These are phyloP conservation scores for Allophyes oxyacanthae DNA, from an alignment of 2,888 invertebrate species.

Conservation along the genomic window DNA sequence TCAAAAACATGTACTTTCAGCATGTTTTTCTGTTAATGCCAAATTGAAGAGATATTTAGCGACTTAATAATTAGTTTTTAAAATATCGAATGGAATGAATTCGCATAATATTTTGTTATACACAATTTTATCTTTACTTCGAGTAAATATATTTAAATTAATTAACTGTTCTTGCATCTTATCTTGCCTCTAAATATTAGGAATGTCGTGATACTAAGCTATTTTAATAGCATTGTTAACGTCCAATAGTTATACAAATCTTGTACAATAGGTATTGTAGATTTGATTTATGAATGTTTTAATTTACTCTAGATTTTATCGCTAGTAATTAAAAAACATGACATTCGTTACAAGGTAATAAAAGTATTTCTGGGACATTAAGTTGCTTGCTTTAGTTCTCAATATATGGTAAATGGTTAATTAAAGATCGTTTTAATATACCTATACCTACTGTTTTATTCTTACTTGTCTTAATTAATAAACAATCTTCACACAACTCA, in stretches of 20 bases:
- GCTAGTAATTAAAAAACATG: conserved; percentile 64
- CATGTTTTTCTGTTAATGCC: conserved; percentile 64
- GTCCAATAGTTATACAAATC: conserved; percentile 71
- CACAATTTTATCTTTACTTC: conserved; percentile 32
- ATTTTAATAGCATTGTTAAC: conserved; percentile 56
- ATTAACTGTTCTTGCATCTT: conserved; percentile 63
- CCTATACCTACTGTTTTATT: no score
- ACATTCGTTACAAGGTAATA: conserved; percentile 66
- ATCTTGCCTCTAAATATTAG: conserved; percentile 58
- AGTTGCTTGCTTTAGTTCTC: conserved; percentile 77
- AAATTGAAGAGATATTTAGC: conserved; percentile 62
- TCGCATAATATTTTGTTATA: conserved; percentile 44
- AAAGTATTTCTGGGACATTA: conserved; percentile 71
- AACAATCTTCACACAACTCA: no score
- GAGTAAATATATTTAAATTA: conserved; percentile 48
- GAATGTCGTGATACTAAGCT: conserved; percentile 58
- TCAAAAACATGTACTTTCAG: conserved; percentile 55
- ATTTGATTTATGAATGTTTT: conserved; percentile 59
- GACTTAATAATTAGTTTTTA: conserved; percentile 14
- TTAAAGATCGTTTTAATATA: conserved; percentile 22
- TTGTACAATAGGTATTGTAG: conserved; percentile 73
- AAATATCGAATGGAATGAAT: conserved; percentile 46
- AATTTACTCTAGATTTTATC: conserved; percentile 59
- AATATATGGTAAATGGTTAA: conserved; percentile 74
- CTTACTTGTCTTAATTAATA: no score